Percentiles rank a stretch among this genome's conserved stretches.
These are phyloP conservation scores for Platysteira castanea DNA, from an alignment of 2,113 vertebrate species.

Conservation along the genomic window DNA sequence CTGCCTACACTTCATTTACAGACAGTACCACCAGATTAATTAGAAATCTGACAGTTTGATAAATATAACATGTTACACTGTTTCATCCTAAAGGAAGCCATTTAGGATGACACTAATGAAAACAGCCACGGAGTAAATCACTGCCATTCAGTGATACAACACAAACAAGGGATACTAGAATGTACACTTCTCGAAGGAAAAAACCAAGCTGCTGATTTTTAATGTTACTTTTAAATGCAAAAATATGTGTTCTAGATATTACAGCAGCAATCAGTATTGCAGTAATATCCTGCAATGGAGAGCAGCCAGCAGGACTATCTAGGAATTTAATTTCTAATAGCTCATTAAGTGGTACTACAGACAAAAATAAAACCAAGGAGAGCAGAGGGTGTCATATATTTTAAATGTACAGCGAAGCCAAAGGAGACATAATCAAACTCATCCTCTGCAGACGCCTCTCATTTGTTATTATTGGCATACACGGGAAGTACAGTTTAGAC, in stretches of 20 bases:
- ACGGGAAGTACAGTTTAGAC: background rate
- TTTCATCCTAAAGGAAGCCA: background rate
- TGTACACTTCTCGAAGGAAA: background rate
- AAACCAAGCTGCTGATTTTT: background rate
- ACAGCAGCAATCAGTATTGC: background rate
- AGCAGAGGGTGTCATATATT: background rate
- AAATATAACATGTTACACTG: background rate
- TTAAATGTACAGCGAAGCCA: background rate
- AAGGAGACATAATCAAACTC: background rate
- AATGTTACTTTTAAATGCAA: background rate
- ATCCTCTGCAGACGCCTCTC: constrained; percentile 4
- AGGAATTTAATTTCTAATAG: constrained; percentile 26
- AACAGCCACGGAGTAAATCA: background rate
- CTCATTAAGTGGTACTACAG: constrained; percentile 18
- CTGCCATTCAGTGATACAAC: background rate
- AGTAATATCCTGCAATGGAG: background rate
- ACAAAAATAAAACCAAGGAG: constrained; percentile 1
- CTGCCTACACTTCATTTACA: background rate
- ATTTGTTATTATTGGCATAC: constrained; percentile 20
- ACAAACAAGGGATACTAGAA: background rate
- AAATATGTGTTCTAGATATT: background rate
- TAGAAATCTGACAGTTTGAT: background rate
- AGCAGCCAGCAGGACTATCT: background rate
- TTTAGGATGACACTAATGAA: background rate
- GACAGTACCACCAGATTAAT: background rate